Base-by-base conservation (phyloP, 2,797 vertebrate genomes). In the Limosa lapponica region DNA sequence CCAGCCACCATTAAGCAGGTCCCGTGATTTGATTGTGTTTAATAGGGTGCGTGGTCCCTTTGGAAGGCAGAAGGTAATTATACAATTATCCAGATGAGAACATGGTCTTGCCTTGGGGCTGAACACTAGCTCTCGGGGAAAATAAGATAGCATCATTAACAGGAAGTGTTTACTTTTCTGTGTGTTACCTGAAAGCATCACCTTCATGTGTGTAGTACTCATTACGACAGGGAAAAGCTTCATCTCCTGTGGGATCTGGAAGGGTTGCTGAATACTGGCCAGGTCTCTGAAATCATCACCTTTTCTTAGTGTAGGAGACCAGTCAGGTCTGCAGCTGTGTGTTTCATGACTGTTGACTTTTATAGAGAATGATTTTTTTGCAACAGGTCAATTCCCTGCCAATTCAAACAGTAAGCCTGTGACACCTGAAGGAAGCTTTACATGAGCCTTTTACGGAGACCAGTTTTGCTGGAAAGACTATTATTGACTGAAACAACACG, bases 391-490 rank as follows among this genome's bases (percentile, higher is more conserved):
- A 77, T 93, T 82, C 85, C 54, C 48, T 88, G 75, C 79, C 90
- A 89, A 2, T 91, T 91, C 86, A 82, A 80, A 87, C 81, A 90
- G 49, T 57, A 73, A 72, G 44, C 74, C 78, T 78, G 69, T 92
- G 93, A 78, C 88, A 55, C 89, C 88, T 66, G 79, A 71, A 80
- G 70, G 30, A 82, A 70, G 81, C 82, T 89, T 96, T 95, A 92
- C 54, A 58, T 82, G 91, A 95, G 73, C 62, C 66, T 93, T 91
- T 91, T 84, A 79, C 0, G 3, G 82, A 84, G 89, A 91, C 82
- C 43, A 62, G 74, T 95, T 95, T 93, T 96, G 81, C 78, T 84
- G 91, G 94, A 89, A 93, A 91, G 87, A 54, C 87, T 87, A 48
- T 58, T 93, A 55, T 65, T 88, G 84, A 62, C 66, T 90, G 49